phyloP scores from a whole-genome alignment of 2,113 vertebrate species.

The Semnornis frantzii region DNA sequence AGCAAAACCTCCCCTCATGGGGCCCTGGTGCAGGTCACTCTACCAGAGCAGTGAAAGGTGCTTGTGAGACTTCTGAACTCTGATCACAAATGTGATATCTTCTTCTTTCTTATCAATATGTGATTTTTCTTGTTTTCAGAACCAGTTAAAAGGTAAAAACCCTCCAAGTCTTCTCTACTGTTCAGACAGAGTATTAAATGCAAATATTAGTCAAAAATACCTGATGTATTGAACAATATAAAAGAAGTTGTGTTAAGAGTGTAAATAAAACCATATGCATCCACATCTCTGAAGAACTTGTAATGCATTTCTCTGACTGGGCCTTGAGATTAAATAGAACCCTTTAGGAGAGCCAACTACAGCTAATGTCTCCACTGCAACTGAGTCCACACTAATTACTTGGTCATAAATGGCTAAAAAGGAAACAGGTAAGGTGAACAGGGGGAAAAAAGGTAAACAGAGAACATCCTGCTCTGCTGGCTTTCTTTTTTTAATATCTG shows the following conservation, averaged over 20 bases:
- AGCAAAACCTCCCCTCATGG: neutral
- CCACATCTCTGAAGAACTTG: neutral
- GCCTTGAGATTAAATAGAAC: neutral
- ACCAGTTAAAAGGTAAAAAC: constrained; percentile 19
- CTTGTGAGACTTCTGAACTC: neutral
- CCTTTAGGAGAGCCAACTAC: constrained; percentile 3
- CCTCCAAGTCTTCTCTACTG: neutral
- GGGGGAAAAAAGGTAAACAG: neutral
- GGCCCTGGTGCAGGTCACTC: neutral
- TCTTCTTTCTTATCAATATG: neutral
- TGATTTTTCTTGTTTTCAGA: neutral
- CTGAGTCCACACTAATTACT: neutral
- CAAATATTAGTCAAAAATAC: constrained; percentile 12
- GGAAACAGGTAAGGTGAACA: neutral
- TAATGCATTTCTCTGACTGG: neutral
- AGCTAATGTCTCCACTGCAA: neutral
- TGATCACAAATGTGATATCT: neutral
- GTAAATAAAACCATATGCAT: constrained; percentile 44
- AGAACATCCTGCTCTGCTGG: neutral
- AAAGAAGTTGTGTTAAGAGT: constrained; percentile 32
- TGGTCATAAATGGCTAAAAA: neutral
- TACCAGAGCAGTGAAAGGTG: neutral
- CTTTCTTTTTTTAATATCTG: neutral
- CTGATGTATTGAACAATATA: neutral
- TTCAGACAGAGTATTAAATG: constrained; percentile 13